phyloP scores from a whole-genome alignment of 2,113 vertebrate genomes.

The Chauna torquata region DNA sequence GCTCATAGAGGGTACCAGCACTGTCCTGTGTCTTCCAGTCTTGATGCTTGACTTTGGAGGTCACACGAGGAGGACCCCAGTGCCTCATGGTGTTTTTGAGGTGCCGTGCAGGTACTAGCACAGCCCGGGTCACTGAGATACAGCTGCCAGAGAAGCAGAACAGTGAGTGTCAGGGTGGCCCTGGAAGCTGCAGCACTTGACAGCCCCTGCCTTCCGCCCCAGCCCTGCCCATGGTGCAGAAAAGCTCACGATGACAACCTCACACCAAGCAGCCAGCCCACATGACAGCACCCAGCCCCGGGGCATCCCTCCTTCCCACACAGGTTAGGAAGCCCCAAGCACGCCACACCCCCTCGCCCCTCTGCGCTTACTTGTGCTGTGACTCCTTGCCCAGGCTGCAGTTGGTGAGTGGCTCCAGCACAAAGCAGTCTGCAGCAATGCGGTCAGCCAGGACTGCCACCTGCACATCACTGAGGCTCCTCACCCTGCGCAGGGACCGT shows the following conservation, averaged over 20 bases:
- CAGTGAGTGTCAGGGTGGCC: neutral
- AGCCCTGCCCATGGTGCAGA: too few species aligned
- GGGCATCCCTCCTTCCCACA: neutral
- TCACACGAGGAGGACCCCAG: neutral
- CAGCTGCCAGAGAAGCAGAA: constrained; percentile 45
- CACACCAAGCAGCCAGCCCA: too few species aligned
- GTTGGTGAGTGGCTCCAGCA: neutral
- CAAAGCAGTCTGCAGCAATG: constrained; percentile 68
- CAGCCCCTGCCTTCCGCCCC: too few species aligned
- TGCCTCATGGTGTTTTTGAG: neutral
- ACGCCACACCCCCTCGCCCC: rapidly evolving
- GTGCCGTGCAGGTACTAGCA: constrained; percentile 12
- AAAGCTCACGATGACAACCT: neutral
- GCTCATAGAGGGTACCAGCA: neutral
- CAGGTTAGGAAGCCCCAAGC: neutral
- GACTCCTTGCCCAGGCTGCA: neutral
- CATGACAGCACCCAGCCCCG: neutral
- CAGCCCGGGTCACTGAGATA: neutral
- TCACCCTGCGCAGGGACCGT: constrained; percentile 42
- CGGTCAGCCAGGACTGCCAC: constrained; percentile 50
- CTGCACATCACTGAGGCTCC: neutral
- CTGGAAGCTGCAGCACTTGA: neutral
- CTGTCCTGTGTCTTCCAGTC: neutral
- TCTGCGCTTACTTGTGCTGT: neutral
- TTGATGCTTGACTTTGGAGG: neutral